Evolutionary conservation across 2,888 invertebrate genomes (phyloP), one percentile per base, ranked within the genome.

Genomic region (Nysson spinosus): DNA sequence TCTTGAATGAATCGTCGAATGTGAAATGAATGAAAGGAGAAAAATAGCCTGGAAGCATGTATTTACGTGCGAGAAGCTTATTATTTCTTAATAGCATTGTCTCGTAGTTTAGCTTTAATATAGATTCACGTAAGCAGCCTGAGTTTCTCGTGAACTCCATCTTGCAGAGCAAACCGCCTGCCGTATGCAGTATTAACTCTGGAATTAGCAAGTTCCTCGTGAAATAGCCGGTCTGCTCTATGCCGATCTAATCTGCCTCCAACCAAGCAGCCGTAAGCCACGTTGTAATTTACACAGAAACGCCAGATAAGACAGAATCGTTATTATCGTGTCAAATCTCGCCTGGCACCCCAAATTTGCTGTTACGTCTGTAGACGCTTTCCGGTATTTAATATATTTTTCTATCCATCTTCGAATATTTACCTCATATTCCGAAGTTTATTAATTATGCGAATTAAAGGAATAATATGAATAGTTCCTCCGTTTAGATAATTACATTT

Each of bases 121-220:
- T 17, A 50, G 43, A 17, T 12, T 37, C 40, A 51, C 37, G 47
- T 52, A 22, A 34, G 28, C 24, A 22, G 32, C 9, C 30, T 7
- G 26, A 7, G 5, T 24, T 20, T 12, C 11, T 7, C 44, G 19
- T 34, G 26, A 42, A 49, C 44, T 42, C 16, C 16, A 32, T 51
- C 28, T 16, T 28, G 30, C 40, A 26, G 39, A 54, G 50, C 63
- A 57, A 51, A 43, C 37, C 14, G 37, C 19, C 22, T 34, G 39
- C 22, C 34, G 62, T 32, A 56, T 46, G 57, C 47, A 42, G 67
- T 57, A 63, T 69, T 67, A 63, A 54, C 56, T 35, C 37, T 50
- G 47, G 70, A 73, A 72, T 70, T 70, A 70, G 58, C 49, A 57
- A 72, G 55, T 69, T 70, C 49, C 54, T 47, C 35, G 39, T 51